Base-by-base conservation (phyloP, 2,797 vertebrate species). In the Premnoplex brunnescens region DNA sequence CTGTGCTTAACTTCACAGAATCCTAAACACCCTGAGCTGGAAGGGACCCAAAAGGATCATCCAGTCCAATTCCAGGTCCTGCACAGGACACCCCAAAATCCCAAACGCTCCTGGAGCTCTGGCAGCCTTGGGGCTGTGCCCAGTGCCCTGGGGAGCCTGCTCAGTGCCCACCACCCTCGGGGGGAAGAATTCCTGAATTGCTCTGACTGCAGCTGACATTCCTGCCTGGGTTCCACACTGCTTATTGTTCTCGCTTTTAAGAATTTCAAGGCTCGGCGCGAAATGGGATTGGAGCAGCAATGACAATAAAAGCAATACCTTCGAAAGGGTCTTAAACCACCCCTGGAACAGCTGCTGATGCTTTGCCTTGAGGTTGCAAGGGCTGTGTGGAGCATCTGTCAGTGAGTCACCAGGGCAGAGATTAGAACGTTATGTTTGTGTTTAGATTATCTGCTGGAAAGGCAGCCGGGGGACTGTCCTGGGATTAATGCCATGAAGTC, bases 401-500 rank as follows among this genome's bases (percentile, higher is more conserved):
- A 82, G 84, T 89, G 85, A 90, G 32, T 91, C 85, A 88, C 87
- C 68, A 41, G 56, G 79, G 74, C 85, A 87, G 84, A 94, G 94
- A 97, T 95, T 95, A 96, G 88, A 75, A 68, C 4, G 8, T 28
- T 63, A 76, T 91, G 96, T 96, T 96, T 94, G 86, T 96, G 88
- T 96, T 94, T 80, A 44, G 90, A 89, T 96, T 95, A 96, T 92
- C 91, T 83, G 73, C 92, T 94, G 78, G 17, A 89, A 97, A 97
- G 23, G 59, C 87, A 96, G 85, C 80, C 7, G 14, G 80, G 85
- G 88, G 89, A 75, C 91, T 96, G 91, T 90, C 79, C 74, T 83
- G 96, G 96, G 96, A 91, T 95, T 95, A 82, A 92, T 81, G 64
- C 72, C 93, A 89, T 91, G 88, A 92, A 87, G 85, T 75, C 73